Percentiles rank a stretch among this genome's conserved stretches.
Evolutionary conservation across 2,113 vertebrate species (phyloP).

Genomic region (Formicarius rufipectus): DNA sequence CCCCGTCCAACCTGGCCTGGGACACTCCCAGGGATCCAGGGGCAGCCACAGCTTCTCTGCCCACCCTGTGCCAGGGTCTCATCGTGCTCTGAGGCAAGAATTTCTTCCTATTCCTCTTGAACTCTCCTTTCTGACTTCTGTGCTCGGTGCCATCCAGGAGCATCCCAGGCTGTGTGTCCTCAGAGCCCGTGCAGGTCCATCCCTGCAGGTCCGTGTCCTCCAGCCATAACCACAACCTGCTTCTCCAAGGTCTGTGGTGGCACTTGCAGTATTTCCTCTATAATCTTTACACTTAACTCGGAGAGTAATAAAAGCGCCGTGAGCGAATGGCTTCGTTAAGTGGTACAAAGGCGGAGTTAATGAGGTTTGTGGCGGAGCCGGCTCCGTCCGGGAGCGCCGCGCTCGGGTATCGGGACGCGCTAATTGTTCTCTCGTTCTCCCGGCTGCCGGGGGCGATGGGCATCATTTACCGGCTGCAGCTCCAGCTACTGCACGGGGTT

Average conservation of each 20-base stretch:
- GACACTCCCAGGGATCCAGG: neutral
- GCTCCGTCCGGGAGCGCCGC: too few relatives aligned
- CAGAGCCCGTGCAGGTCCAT: accelerated
- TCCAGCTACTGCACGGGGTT: neutral
- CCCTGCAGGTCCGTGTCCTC: accelerated
- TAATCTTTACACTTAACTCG: neutral
- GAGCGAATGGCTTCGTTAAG: neutral
- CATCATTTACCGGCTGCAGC: neutral
- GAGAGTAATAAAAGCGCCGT: neutral
- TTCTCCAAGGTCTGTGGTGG: accelerated
- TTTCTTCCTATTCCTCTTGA: neutral
- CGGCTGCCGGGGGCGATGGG: neutral
- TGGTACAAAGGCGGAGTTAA: neutral
- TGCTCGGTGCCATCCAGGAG: accelerated
- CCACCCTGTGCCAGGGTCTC: neutral
- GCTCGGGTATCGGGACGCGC: too few relatives aligned
- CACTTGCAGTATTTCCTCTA: accelerated
- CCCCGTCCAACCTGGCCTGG: neutral
- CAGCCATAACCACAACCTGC: neutral
- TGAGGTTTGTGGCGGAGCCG: neutral
- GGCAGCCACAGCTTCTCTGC: neutral
- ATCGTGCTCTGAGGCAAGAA: accelerated
- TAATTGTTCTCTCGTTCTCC: too few relatives aligned
- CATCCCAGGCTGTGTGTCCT: accelerated
- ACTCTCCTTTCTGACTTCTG: accelerated